A percentile compares a stretch with the other conserved stretches of the same genome.
phyloP scores from a whole-genome alignment of 2,113 vertebrate species.

The Strix uralensis region DNA sequence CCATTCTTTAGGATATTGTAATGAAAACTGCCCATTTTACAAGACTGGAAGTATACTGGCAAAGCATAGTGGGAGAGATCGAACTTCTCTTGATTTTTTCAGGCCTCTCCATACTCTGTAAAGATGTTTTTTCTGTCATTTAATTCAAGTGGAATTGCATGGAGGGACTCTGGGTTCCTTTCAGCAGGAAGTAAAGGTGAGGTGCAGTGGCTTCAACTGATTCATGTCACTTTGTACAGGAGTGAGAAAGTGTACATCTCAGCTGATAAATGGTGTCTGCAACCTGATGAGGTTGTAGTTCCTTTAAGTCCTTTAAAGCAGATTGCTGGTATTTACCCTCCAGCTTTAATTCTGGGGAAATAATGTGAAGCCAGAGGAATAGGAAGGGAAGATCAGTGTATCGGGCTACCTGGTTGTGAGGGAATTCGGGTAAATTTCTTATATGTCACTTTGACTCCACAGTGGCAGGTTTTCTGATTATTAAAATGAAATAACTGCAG shows the following conservation, averaged over 20 bases:
- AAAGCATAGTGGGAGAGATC: background rate
- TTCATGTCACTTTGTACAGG: accelerated
- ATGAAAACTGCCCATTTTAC: background rate
- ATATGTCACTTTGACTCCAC: background rate
- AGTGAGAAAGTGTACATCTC: background rate
- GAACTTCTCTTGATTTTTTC: background rate
- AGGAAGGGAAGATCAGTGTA: background rate
- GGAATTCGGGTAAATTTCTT: accelerated
- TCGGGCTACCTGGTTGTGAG: background rate
- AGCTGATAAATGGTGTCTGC: background rate
- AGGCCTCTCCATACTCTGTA: background rate
- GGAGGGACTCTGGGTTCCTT: background rate
- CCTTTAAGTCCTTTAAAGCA: background rate
- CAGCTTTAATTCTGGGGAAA: background rate
- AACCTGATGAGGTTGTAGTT: background rate
- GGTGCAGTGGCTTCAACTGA: background rate
- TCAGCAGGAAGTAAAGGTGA: background rate
- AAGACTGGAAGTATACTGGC: background rate
- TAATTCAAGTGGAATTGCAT: background rate
- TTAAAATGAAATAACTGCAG: background rate
- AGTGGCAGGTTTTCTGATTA: background rate
- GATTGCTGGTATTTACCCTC: background rate
- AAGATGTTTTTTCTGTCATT: background rate
- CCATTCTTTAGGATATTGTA: background rate
- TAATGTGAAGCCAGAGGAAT: background rate